phyloP scores from a whole-genome alignment of 2,113 vertebrate genomes.

The Poecilia latipinna region DNA sequence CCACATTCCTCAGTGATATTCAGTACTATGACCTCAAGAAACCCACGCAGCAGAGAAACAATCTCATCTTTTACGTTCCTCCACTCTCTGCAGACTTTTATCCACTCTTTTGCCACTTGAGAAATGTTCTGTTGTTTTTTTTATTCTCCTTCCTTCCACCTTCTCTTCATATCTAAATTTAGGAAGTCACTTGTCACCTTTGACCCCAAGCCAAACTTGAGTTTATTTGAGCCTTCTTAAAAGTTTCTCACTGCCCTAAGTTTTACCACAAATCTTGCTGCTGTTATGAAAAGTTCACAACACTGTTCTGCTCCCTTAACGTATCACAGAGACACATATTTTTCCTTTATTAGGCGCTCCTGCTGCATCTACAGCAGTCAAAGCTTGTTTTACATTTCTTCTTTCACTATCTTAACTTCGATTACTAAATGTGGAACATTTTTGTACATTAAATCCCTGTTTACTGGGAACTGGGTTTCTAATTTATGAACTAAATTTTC shows the following conservation, averaged over 20 bases:
- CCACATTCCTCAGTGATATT: constrained; percentile 81
- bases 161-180: constrained; percentile 60
- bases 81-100: constrained; percentile 24
- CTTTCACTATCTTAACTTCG: neutral
- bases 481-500: constrained; percentile 16
- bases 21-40: constrained; percentile 81
- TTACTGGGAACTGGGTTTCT: neutral
- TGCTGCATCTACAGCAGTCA: constrained; percentile 8
- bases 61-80: constrained; percentile 37
- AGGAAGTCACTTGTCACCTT: constrained; percentile 51
- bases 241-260: constrained; percentile 35
- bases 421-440: neutral
- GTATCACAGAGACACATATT: constrained; percentile 50
- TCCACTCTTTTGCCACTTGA: constrained; percentile 39
- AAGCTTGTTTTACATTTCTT: neutral
- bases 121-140: constrained; percentile 15
- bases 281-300: constrained; percentile 47
- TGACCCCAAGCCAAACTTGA: neutral
- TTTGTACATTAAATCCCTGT: too few relatives aligned
- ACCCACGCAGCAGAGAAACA: constrained; percentile 68
- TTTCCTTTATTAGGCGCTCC: constrained; percentile 60
- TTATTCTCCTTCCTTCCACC: constrained; percentile 16
- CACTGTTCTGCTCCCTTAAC: constrained; percentile 33
- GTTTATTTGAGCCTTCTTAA: constrained; percentile 43
- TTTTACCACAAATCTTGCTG: constrained; percentile 33